phyloP scores from a whole-genome alignment of 1,140 invertebrate genomes.

The Lepidotrigona ventralis region DNA sequence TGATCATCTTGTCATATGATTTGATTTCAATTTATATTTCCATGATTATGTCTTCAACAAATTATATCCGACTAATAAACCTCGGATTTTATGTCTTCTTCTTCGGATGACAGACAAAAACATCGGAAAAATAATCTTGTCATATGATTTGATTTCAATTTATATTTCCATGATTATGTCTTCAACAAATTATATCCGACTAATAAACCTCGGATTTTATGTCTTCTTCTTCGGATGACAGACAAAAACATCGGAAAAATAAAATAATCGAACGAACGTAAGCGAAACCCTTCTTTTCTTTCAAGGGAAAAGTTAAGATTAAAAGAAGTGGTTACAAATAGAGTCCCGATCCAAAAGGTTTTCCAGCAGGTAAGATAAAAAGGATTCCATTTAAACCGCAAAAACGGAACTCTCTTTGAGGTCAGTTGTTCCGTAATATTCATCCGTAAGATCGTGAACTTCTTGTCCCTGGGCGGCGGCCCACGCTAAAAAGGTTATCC shows the following conservation, averaged over 20 bases:
- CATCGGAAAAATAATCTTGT: no score
- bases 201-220: constrained; percentile 6
- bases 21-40: background rate
- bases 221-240: background rate
- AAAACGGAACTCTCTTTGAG: constrained; percentile 20
- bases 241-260: background rate
- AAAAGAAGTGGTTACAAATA: constrained; percentile 5
- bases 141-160: background rate
- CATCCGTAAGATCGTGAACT: constrained; percentile 22
- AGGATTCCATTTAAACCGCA: background rate
- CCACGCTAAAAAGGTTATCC: constrained; percentile 12
- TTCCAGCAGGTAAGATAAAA: background rate
- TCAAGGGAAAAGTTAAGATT: constrained; percentile 1
- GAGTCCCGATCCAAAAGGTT: background rate
- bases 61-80: background rate
- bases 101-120: background rate
- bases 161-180: background rate
- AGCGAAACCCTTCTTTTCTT: background rate
- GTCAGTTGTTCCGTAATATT: constrained; percentile 30
- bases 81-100: background rate
- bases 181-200: background rate
- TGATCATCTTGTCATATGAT: background rate
- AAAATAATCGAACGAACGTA: background rate
- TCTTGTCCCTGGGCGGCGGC: background rate
- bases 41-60: background rate